phyloP scores from a whole-genome alignment of 1,140 invertebrate species.

The Harpegnathos saltator region DNA sequence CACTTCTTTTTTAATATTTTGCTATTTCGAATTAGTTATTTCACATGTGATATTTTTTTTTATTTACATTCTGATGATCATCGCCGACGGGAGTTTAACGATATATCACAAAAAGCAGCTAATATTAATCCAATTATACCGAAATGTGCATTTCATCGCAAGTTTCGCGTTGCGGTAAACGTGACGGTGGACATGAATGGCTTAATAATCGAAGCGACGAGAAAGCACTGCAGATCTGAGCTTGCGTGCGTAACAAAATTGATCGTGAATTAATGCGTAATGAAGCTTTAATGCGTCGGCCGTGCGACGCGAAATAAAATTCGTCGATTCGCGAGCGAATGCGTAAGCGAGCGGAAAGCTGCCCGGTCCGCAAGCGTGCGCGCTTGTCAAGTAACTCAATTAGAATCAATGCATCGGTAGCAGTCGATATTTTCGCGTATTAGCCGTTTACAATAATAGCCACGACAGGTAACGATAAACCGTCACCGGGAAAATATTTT shows the following conservation, averaged over 20 bases:
- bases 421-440: slow-evolving; percentile 65
- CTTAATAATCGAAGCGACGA: slow-evolving; percentile 18
- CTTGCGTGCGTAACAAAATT: not conserved
- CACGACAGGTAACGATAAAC: slow-evolving; percentile 23
- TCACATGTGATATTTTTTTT: no score
- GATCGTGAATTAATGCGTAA: slow-evolving; percentile 13
- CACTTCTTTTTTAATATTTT: no score
- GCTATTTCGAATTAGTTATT: no score
- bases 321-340: not conserved
- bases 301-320: slow-evolving; percentile 19
- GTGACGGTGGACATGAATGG: not conserved
- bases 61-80: no score
- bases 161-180: not conserved
- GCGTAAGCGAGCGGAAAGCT: not conserved
- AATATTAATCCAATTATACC: not conserved
- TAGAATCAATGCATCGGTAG: slow-evolving; percentile 52
- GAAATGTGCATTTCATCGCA: not conserved
- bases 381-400: slow-evolving; percentile 65
- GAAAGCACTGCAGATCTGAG: not conserved
- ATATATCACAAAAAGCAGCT: not conserved
- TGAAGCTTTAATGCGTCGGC: not conserved
- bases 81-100: no score
- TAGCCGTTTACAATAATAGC: slow-evolving; percentile 56
- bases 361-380: slow-evolving; percentile 20
- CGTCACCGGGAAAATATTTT: slow-evolving; percentile 39